These are phyloP conservation scores for Pseudoatta argentina DNA, from an alignment of 1,140 invertebrate species.

Conservation along the genomic window DNA sequence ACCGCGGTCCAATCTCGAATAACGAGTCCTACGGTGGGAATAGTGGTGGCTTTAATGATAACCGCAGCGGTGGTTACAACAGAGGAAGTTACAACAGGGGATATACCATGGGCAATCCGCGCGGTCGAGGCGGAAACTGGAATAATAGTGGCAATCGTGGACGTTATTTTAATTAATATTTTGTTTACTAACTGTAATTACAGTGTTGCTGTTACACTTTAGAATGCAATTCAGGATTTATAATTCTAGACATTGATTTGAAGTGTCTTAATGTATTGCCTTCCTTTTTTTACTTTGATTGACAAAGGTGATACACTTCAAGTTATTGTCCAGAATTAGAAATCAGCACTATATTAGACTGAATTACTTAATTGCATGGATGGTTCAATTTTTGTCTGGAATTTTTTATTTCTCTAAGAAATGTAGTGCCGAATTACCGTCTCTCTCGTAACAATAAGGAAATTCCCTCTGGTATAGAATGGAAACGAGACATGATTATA, in stretches of 20 bases:
- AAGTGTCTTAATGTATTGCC: too few relatives aligned
- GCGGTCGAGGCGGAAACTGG: constrained; percentile 64
- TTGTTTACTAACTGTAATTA: constrained; percentile 6
- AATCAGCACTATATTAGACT: neutral
- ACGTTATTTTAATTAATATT: constrained; percentile 41
- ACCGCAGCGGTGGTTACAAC: constrained; percentile 44
- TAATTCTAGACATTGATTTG: too few relatives aligned
- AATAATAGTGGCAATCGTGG: constrained; percentile 51
- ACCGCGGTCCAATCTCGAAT: constrained; percentile 44
- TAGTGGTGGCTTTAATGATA: constrained; percentile 41
- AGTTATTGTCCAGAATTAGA: too few relatives aligned
- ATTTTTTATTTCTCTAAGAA: too few relatives aligned
- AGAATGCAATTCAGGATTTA: neutral
- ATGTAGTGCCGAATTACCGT: too few relatives aligned
- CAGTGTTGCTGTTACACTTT: neutral
- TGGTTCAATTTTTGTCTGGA: too few relatives aligned
- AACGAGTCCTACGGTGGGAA: constrained; percentile 40
- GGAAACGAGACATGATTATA: too few relatives aligned
- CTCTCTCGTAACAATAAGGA: too few relatives aligned
- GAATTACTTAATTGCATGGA: neutral
- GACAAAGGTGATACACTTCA: too few relatives aligned
- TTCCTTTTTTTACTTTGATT: too few relatives aligned
- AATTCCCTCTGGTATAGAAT: too few relatives aligned
- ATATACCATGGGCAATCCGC: constrained; percentile 24
- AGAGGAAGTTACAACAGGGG: constrained; percentile 56